These are phyloP conservation scores for Pseudorhiza aurosa DNA, from an alignment of 30 jellyfish, hydroid and myxozoan genomes.

Conservation along the genomic window DNA sequence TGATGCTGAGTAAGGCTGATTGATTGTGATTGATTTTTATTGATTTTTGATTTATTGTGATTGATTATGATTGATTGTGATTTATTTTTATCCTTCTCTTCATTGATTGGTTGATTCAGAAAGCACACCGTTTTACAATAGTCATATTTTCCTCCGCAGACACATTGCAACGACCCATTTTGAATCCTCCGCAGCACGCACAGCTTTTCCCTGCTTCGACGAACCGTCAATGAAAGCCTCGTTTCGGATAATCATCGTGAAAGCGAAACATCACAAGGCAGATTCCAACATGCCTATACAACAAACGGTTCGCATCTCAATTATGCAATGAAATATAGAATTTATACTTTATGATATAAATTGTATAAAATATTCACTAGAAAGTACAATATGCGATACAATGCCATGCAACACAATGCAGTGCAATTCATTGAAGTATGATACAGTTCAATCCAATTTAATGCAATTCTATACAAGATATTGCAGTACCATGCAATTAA, in stretches of 20 bases:
- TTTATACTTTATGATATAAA: too few relatives aligned
- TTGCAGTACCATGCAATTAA: too few relatives aligned
- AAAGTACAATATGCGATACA: too few relatives aligned
- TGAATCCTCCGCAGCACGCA: slow-evolving; percentile 94
- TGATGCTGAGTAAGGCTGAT: neutral
- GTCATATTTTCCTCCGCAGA: slow-evolving; percentile 34
- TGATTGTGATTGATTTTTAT: neutral
- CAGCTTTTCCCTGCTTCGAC: slow-evolving; percentile 97
- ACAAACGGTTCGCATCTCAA: slow-evolving; percentile 74
- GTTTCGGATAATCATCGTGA: slow-evolving; percentile 71
- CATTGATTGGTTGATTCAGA: neutral
- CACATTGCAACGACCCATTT: slow-evolving; percentile 94
- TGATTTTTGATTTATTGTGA: neutral
- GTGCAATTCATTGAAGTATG: too few relatives aligned
- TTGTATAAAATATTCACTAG: too few relatives aligned
- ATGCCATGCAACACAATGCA: too few relatives aligned
- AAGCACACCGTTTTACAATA: neutral
- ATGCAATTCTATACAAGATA: too few relatives aligned
- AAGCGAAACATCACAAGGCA: slow-evolving; percentile 65
- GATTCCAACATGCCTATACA: slow-evolving; percentile 85
- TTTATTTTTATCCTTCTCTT: neutral
- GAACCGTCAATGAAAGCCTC: slow-evolving; percentile 96
- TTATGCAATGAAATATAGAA: too few relatives aligned
- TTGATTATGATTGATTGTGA: neutral
- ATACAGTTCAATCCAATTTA: too few relatives aligned